Evolutionary conservation across 2,113 vertebrate genomes (phyloP).

Genomic region (Pithys albifrons): DNA sequence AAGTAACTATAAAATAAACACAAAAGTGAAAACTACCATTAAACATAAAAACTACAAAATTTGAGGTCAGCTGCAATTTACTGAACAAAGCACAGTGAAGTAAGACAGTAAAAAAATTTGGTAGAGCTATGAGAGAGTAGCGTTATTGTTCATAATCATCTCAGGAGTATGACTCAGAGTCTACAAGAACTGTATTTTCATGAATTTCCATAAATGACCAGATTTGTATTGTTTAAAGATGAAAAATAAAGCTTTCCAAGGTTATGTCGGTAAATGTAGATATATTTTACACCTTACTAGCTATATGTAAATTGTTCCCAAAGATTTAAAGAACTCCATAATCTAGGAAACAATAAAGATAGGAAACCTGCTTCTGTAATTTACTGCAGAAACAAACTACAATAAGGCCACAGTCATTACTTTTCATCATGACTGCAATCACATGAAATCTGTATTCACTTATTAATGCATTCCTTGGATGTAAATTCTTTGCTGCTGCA

Average conservation of each 20-base stretch:
- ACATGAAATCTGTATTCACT: neutral
- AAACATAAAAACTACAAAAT: conserved; percentile 33
- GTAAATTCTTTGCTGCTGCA: neutral
- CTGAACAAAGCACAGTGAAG: neutral
- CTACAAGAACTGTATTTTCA: neutral
- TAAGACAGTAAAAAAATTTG: conserved; percentile 25
- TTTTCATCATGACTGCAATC: neutral
- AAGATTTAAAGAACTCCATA: neutral
- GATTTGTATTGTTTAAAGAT: neutral
- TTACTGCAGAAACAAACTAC: neutral
- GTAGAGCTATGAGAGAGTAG: neutral
- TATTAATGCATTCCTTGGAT: neutral
- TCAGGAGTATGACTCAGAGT: neutral
- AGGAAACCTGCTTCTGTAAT: neutral
- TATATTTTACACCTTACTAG: neutral
- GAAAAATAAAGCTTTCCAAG: neutral
- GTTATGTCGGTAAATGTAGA: neutral
- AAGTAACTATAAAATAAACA: conserved; percentile 22
- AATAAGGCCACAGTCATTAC: neutral
- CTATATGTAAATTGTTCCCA: neutral
- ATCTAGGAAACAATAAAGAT: neutral
- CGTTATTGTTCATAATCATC: conserved; percentile 22
- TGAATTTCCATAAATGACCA: neutral
- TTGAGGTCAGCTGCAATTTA: neutral
- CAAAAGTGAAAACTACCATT: neutral